These are phyloP conservation scores for Rhynchotus rufescens DNA, from an alignment of 2,797 vertebrate species.

Conservation along the genomic window DNA sequence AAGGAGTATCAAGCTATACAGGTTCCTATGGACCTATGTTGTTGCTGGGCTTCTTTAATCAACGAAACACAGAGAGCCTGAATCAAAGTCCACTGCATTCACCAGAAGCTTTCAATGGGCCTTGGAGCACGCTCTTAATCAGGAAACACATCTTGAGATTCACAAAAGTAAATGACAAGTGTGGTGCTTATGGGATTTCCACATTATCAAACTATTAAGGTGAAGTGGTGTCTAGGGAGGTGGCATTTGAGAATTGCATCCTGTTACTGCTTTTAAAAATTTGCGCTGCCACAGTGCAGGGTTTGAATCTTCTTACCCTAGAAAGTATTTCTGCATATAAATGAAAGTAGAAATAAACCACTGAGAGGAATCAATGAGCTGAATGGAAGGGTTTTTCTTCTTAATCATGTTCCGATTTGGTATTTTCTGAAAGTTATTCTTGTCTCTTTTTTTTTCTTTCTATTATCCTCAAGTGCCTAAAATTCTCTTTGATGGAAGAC, in stretches of 20 bases:
- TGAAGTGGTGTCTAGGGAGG: slow-evolving; percentile 30
- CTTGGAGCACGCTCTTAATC: background rate
- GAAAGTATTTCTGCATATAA: slow-evolving; percentile 34
- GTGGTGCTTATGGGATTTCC: background rate
- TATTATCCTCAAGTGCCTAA: slow-evolving; percentile 5
- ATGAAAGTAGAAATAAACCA: slow-evolving; percentile 34
- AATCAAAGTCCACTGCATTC: background rate
- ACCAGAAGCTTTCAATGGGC: background rate
- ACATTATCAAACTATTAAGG: slow-evolving; percentile 42
- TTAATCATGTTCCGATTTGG: slow-evolving; percentile 17
- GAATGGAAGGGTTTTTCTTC: background rate
- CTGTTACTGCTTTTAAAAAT: slow-evolving; percentile 48
- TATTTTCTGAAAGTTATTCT: slow-evolving; percentile 55
- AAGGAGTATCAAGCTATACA: background rate
- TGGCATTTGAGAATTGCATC: slow-evolving; percentile 13
- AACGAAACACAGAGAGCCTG: background rate
- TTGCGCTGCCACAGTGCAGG: slow-evolving; percentile 13
- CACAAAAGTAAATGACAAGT: background rate
- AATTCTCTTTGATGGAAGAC: slow-evolving; percentile 50
- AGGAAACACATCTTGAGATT: background rate
- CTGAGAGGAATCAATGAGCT: slow-evolving; percentile 41
- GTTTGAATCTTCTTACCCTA: background rate
- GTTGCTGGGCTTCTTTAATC: background rate
- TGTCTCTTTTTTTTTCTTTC: slow-evolving; percentile 19
- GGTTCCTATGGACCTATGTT: background rate